These are phyloP conservation scores for Caradrina clavipalpis DNA, from an alignment of 2,888 invertebrate genomes.

Conservation along the genomic window DNA sequence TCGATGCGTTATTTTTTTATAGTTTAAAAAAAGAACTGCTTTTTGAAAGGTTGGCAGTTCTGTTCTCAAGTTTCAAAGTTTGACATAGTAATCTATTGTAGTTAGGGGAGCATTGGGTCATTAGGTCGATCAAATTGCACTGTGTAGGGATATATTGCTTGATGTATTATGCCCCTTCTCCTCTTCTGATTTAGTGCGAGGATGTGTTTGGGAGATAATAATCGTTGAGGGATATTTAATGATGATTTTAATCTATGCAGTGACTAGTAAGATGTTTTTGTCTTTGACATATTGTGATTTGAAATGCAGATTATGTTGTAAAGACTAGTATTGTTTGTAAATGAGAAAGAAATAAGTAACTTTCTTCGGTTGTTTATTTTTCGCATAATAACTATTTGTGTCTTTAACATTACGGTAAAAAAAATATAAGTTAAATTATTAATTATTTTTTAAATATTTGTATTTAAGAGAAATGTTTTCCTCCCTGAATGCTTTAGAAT, in stretches of 20 bases:
- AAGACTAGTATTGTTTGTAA: too few species aligned
- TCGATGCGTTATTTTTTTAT: slow-evolving; percentile 2
- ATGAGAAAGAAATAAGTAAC: too few species aligned
- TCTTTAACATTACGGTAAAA: too few species aligned
- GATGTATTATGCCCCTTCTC: background rate
- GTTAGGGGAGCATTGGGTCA: slow-evolving; percentile 15
- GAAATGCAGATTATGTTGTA: too few species aligned
- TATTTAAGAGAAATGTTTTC: too few species aligned
- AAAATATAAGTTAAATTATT: too few species aligned
- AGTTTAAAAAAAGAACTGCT: background rate
- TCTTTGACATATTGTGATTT: background rate
- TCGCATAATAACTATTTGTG: too few species aligned
- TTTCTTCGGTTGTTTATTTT: background rate
- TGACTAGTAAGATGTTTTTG: background rate
- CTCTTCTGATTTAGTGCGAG: background rate
- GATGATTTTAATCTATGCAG: background rate
- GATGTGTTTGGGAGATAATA: background rate
- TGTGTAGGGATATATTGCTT: background rate
- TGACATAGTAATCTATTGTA: slow-evolving; percentile 1
- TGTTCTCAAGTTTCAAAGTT: background rate
- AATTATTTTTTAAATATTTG: too few species aligned
- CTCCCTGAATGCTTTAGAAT: too few species aligned
- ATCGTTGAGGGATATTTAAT: too few species aligned
- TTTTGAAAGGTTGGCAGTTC: background rate
- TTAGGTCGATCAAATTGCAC: slow-evolving; percentile 7